Conservation (phyloP, 2,113 vertebrate genomes). For the Odocoileus hemionus region DNA sequence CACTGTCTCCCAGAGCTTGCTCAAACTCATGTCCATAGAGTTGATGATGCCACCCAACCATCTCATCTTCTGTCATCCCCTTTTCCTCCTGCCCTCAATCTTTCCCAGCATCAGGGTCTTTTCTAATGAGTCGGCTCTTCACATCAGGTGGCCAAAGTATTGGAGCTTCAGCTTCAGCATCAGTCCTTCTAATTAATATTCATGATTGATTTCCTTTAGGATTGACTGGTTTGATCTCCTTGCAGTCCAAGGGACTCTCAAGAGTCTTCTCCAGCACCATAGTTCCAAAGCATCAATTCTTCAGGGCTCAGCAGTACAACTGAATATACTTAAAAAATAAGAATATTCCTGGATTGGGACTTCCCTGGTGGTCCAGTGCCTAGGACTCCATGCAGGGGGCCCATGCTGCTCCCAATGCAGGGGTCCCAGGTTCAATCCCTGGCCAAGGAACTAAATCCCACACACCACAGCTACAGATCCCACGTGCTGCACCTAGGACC, state of each 20-base stretch:
- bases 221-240: neutral
- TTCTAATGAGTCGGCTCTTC: neutral
- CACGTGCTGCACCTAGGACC: neutral
- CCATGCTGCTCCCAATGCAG: neutral
- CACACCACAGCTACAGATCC: neutral
- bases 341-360: neutral
- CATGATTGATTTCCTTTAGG: neutral
- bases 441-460: neutral
- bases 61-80: neutral
- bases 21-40: neutral
- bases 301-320: neutral
- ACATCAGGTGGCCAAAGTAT: neutral
- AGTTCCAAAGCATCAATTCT: neutral
- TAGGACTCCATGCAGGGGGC: neutral
- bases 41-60: neutral
- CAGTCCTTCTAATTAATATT: neutral
- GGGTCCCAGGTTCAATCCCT: neutral
- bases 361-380: neutral
- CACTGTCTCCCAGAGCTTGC: neutral
- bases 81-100: neutral
- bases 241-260: neutral
- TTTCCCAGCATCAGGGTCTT: neutral
- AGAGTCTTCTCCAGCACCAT: neutral
- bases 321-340: neutral
- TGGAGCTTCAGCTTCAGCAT: neutral